phyloP scores from a whole-genome alignment of 35 echinoderm and acorn worm genomes.

The Apostichopus californicus region DNA sequence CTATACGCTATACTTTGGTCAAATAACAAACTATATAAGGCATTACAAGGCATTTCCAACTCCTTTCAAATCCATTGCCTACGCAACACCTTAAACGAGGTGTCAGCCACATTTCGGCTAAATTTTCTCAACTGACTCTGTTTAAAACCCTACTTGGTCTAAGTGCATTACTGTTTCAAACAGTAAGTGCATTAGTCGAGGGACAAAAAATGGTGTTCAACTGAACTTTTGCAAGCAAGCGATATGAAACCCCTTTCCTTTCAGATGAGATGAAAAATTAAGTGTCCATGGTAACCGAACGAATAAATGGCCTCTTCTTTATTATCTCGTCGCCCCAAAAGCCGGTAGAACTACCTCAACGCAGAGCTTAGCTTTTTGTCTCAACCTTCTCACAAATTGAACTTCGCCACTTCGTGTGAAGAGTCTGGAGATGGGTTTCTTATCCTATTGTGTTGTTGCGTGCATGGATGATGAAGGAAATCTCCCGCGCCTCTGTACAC shows the following conservation, averaged over 20 bases:
- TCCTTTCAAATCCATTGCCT: not conserved
- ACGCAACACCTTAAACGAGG: not conserved
- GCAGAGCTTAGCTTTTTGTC: not conserved
- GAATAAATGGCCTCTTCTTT: conserved; percentile 48
- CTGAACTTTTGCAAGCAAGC: conserved; percentile 24
- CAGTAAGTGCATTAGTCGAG: not conserved
- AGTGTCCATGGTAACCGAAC: conserved; percentile 16
- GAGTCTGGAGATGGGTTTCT: conserved; percentile 34
- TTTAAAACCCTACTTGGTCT: not conserved
- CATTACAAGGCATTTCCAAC: too few relatives aligned
- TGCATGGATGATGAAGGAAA: not conserved
- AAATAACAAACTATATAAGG: too few relatives aligned
- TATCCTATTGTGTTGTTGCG: conserved; percentile 36
- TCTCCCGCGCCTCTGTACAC: conserved; percentile 10
- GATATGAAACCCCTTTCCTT: not conserved
- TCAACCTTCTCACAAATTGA: conserved; percentile 16
- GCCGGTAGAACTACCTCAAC: not conserved
- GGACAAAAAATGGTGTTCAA: conserved; percentile 17
- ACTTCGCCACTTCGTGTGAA: conserved; percentile 41
- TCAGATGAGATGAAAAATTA: conserved; percentile 20
- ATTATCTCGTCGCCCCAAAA: conserved; percentile 39
- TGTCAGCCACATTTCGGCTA: not conserved
- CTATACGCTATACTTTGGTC: too few relatives aligned
- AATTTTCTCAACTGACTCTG: not conserved
- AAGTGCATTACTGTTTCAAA: conserved; percentile 13